Conservation (phyloP, 2,113 vertebrate genomes). For the Nycticebus coucang region DNA sequence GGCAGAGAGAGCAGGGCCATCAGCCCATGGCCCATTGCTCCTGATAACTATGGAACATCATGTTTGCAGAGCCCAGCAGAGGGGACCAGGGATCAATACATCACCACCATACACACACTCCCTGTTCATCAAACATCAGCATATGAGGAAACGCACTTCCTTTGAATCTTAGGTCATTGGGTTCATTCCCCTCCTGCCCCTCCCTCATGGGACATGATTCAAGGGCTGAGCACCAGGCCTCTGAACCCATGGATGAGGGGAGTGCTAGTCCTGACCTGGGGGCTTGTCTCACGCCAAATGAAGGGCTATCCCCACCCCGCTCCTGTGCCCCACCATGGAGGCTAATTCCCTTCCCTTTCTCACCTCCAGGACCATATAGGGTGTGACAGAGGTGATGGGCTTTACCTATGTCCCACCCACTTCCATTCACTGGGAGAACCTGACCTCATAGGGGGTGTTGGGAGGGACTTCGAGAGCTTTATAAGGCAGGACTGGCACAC, state of each 20-base stretch:
- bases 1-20: not conserved
- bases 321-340: not conserved
- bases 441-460: not conserved
- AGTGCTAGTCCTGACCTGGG: not conserved
- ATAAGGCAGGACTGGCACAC: constrained; percentile 52
- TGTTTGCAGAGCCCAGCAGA: constrained; percentile 59
- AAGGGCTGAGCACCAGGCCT: not conserved
- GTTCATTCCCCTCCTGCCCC: not conserved
- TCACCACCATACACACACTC: not conserved
- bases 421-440: not conserved
- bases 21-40: constrained; percentile 57
- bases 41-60: constrained; percentile 5
- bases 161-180: not conserved
- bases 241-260: not conserved
- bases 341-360: not conserved
- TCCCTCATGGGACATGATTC: accelerated
- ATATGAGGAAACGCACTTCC: not conserved
- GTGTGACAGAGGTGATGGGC: not conserved
- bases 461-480: constrained; percentile 56
- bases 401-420: not conserved
- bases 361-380: not conserved
- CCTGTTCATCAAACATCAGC: not conserved
- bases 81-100: constrained; percentile 55
- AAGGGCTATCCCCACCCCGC: not conserved
- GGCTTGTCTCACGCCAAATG: not conserved